Evolutionary conservation across 2,888 invertebrate species (phyloP).

Genomic region (Miltochrista miniata): DNA sequence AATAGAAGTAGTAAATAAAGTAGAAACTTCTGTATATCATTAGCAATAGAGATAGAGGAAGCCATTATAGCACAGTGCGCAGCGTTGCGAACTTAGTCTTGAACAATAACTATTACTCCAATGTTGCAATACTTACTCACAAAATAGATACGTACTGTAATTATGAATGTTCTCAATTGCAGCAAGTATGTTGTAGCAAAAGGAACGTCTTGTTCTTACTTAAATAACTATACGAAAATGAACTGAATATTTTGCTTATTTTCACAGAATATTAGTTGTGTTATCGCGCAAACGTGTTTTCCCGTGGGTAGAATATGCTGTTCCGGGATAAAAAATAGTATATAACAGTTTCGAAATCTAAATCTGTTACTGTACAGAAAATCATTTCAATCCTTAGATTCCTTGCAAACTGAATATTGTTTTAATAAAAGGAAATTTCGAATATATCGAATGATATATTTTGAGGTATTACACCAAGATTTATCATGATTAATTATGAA

Average conservation of each 20-base stretch:
- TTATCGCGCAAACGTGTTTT: no score
- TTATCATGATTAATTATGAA: no score
- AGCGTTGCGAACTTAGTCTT: not conserved
- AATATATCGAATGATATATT: no score
- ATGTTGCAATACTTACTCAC: conserved; percentile 1
- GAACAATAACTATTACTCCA: not conserved
- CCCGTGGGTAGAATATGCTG: no score
- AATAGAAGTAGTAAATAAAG: not conserved
- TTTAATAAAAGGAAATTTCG: no score
- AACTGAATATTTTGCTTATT: not conserved
- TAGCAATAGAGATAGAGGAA: not conserved
- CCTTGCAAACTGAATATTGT: no score
- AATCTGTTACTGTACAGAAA: no score
- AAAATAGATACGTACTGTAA: not conserved
- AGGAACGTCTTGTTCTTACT: not conserved
- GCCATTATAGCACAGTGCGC: not conserved
- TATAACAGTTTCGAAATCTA: no score
- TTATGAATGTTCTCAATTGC: not conserved
- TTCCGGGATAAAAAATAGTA: no score
- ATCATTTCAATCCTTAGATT: no score
- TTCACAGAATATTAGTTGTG: not conserved
- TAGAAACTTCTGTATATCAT: not conserved
- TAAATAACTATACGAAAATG: not conserved
- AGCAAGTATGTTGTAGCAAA: not conserved
- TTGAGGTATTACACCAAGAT: no score